Evolutionary conservation across 2,797 vertebrate genomes (phyloP), one percentile per base, ranked within the genome.

Genomic region (Pygocentrus nattereri): DNA sequence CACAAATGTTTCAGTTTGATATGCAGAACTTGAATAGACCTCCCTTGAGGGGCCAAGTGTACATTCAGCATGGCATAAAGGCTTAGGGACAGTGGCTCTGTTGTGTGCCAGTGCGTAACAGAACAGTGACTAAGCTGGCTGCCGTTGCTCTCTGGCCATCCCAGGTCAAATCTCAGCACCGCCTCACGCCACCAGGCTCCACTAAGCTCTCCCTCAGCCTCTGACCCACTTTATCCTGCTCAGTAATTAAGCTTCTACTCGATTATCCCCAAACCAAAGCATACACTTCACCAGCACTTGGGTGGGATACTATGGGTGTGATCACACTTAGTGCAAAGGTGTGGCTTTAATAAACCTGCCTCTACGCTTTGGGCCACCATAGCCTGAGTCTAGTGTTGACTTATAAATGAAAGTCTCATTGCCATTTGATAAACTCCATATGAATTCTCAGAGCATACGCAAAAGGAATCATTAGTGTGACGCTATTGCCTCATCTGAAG

Each of bases 321-420:
- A 19, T 27, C 47, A 54, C 18, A 15, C 13, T 70, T 16, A 49
- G 13, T 12, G 47, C 27, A 34, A 27, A 31, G 49, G 54, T 74
- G 72, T 8, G 5, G 27, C 50, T 54, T 30, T 50, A 64, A 59
- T 59, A 11, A 56, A n/a, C 12, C 59, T 61, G 25, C 25, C 70
- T 80, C 61, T 49, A 61, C 67, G 56, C 72, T 58, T 76, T 50
- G 25, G 61, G 75, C 75, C 34, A 64, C 25, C n/a, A 25, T 27
- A 12, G n/a, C 58, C n/a, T 80, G 8, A 31, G 64, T 27, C 15
- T 71, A 49, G 49, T 83, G 72, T 59, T 79, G 56, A 83, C 65
- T 80, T 83, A 83, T 70, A 84, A 74, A 85, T 76, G n/a, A 34
- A 81, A 78, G 62, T 47, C 18, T 71, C 4, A n/a, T 41, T 68